Base-by-base conservation (phyloP, 64 coral and sea anemone species). In the Dendronephthya gigantea region DNA sequence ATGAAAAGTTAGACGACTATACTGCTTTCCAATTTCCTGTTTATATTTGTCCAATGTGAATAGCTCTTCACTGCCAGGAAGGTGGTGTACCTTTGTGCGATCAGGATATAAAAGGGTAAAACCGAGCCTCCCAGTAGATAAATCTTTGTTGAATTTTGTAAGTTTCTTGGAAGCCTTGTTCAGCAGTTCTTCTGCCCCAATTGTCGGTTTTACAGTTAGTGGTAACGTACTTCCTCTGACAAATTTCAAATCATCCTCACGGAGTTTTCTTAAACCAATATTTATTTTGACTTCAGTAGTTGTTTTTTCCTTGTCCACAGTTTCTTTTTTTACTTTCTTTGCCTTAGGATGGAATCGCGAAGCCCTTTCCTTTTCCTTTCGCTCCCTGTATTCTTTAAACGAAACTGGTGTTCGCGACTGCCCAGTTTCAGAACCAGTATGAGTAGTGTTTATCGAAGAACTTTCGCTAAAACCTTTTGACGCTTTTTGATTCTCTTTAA, bases 81-180 rank as follows among this genome's bases (percentile, higher is more conserved):
- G 65, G 32, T 62, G 16, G 13, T 40, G 37, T 38, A 87, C 85
- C 39, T 87, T 36, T 11, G 85, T 87, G 40, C 62, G 37, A 72
- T 87, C 65, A 10, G 85, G 85, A 74, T 74, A 87, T 30, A 87
- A 29, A 49, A 87, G 39, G 19, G 35, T n/a, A 28, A 87, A 87
- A 37, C 65, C 38, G 27, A 30, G n/a, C n/a, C 17, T 35, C 25
- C 11, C 85, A 70, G 19, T 40, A 17, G 2, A 38, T 40, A 86
- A 45, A 68, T 86, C 85, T 29, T 56, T 86, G 59, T 72, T 86
- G 58, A 86, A 86, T 68, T 86, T 86, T 23, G 50, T 33, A 7
- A 84, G 8, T 40, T 84, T 84, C 23, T 84, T 47, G 19, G 38
- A 15, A 17, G 38, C 83, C 29, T 84, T 84, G n/a, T 84, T 41